Conservation (phyloP, 2,113 vertebrate species). For the Vulpes vulpes region DNA sequence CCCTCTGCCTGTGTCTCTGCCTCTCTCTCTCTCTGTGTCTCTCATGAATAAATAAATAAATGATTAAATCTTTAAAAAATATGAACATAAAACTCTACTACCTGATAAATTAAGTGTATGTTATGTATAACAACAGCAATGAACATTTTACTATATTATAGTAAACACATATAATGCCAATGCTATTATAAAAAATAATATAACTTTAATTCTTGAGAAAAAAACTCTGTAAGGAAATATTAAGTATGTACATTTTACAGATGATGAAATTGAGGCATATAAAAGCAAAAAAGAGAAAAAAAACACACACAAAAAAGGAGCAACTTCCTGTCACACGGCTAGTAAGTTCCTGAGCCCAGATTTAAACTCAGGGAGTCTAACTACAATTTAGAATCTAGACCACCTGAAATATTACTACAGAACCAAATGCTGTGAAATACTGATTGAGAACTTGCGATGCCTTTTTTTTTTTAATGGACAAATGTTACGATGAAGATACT, state of each 20-base stretch:
- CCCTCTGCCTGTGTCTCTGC: too few species aligned
- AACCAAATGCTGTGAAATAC: neutral
- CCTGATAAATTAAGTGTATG: neutral
- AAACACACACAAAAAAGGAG: neutral
- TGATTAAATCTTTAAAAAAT: neutral
- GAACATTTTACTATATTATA: neutral
- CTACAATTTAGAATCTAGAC: neutral
- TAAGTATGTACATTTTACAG: neutral
- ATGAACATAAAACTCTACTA: neutral
- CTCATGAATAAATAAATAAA: too few species aligned
- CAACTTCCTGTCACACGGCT: neutral
- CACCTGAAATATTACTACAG: neutral
- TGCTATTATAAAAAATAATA: neutral
- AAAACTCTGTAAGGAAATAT: neutral
- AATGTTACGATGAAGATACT: neutral
- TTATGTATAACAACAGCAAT: neutral
- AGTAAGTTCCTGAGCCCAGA: neutral
- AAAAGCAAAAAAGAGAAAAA: neutral
- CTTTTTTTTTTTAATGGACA: neutral
- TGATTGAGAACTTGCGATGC: neutral
- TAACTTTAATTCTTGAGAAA: neutral
- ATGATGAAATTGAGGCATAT: neutral
- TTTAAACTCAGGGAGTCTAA: neutral
- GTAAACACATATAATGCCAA: neutral
- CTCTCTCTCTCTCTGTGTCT: too few species aligned